These are phyloP conservation scores for Tetrapedia diversipes DNA, from an alignment of 2,888 invertebrate species.

Conservation along the genomic window DNA sequence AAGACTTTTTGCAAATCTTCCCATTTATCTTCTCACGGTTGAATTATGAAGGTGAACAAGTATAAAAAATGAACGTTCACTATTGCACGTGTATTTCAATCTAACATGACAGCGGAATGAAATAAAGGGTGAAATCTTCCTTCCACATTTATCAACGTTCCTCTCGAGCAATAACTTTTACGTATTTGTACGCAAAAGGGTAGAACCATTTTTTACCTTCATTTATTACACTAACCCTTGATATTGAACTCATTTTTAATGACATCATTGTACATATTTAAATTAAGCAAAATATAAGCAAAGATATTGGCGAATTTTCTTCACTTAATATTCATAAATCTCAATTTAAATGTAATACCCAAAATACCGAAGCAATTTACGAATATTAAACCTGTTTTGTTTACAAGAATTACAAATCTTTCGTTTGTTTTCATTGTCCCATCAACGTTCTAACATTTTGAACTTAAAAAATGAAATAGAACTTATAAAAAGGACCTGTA, in stretches of 20 bases:
- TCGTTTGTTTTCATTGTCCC: too few species aligned
- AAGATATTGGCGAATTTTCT: not conserved
- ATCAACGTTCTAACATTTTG: too few species aligned
- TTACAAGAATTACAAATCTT: too few species aligned
- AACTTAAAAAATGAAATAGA: too few species aligned
- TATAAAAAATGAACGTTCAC: not conserved
- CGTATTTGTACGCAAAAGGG: conserved; percentile 1
- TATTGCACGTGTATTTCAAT: not conserved
- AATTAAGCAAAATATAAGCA: not conserved
- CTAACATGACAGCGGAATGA: not conserved
- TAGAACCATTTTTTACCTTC: not conserved
- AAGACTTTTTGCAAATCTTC: not conserved
- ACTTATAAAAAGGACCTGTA: too few species aligned
- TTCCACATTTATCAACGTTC: conserved; percentile 1
- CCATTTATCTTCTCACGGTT: not conserved
- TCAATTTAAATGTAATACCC: too few species aligned
- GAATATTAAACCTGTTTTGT: too few species aligned
- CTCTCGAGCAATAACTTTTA: not conserved
- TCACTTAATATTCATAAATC: too few species aligned
- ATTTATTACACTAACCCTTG: not conserved
- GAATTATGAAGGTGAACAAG: not conserved
- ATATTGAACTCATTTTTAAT: not conserved
- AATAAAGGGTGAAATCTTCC: not conserved
- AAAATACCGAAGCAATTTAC: too few species aligned
- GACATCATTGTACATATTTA: not conserved